phyloP scores from a whole-genome alignment of 2,113 vertebrate genomes.

The Emydocephalus ijimae region DNA sequence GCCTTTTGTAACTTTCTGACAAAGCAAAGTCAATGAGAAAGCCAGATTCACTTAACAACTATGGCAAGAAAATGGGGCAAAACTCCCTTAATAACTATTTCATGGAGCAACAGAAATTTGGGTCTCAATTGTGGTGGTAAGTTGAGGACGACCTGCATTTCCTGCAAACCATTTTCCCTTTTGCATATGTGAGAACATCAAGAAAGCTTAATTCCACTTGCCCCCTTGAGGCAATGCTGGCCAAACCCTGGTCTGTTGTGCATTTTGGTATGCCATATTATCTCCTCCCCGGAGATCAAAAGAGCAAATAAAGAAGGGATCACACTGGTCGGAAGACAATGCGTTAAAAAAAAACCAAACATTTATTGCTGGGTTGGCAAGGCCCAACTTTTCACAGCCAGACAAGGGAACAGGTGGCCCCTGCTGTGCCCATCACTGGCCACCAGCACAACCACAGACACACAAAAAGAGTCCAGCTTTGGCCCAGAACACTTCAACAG shows the following conservation, averaged over 20 bases:
- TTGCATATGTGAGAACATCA: not conserved
- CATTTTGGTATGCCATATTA: not conserved
- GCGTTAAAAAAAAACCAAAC: not conserved
- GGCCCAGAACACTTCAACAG: not conserved
- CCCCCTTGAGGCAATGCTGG: not conserved
- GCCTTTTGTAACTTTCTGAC: no score
- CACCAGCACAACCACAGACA: not conserved
- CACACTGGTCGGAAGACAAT: not conserved
- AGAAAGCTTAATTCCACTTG: not conserved
- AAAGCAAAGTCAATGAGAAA: no score
- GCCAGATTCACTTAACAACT: not conserved
- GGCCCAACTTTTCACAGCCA: not conserved
- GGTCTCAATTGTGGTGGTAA: not conserved
- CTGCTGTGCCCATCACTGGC: not conserved
- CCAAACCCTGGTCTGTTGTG: not conserved
- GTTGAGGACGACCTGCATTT: not conserved
- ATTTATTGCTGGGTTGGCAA: not conserved
- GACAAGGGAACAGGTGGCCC: not conserved
- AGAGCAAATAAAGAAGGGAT: constrained; percentile 6
- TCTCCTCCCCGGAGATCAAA: not conserved
- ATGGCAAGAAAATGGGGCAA: not conserved
- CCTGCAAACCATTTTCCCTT: not conserved
- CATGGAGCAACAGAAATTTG: no score
- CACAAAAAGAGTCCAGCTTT: not conserved
- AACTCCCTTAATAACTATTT: not conserved